Conservation (phyloP, 2,113 vertebrate genomes). For the Ctenomys sociabilis region DNA sequence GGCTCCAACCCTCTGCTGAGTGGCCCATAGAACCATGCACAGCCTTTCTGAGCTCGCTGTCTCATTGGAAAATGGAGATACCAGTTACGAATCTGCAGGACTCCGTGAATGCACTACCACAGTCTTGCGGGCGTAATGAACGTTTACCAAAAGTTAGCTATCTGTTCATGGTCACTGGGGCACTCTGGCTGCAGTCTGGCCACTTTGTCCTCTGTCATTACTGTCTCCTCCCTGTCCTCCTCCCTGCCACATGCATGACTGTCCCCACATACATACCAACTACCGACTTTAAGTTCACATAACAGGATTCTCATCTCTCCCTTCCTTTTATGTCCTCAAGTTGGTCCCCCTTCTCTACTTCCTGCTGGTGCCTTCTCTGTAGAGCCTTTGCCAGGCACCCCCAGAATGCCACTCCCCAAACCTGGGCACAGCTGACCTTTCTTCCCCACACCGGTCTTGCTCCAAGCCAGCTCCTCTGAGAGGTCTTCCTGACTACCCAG, state of each 20-base stretch:
- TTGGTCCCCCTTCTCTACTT: neutral
- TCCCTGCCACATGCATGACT: accelerated
- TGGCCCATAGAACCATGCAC: neutral
- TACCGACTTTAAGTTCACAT: neutral
- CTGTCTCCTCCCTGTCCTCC: neutral
- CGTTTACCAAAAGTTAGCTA: neutral
- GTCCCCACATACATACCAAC: too few species aligned
- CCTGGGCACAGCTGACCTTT: neutral
- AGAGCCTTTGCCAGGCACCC: neutral
- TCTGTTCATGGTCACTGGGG: neutral
- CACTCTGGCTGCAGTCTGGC: neutral
- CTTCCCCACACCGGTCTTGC: neutral
- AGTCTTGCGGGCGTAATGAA: neutral
- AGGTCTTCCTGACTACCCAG: neutral
- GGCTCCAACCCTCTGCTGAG: neutral
- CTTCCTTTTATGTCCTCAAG: neutral
- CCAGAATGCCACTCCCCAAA: neutral
- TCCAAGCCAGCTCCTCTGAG: neutral
- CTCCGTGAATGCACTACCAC: neutral
- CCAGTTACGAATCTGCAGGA: too few species aligned
- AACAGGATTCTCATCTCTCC: neutral
- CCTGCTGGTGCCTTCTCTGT: neutral
- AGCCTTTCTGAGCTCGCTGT: neutral
- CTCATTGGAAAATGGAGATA: neutral
- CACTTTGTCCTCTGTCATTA: neutral